Conservation (phyloP, 2,888 invertebrate genomes). For the Andrena flavipes region DNA sequence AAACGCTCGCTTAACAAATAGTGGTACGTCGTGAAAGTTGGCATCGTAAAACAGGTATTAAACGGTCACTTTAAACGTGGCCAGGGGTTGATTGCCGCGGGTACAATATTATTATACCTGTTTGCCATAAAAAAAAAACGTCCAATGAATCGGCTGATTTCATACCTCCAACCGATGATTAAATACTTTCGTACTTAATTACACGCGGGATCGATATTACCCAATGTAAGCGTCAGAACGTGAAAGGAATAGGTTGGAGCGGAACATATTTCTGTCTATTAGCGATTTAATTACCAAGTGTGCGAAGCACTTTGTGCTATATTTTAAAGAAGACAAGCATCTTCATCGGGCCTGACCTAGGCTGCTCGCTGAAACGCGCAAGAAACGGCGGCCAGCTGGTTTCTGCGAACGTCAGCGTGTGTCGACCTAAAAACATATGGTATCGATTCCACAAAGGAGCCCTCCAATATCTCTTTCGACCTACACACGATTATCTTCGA, state of each 20-base stretch:
- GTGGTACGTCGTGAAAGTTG: not conserved
- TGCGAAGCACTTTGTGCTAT: no score
- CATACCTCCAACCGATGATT: not conserved
- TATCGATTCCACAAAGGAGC: no score
- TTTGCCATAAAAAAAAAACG: not conserved
- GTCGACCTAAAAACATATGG: no score
- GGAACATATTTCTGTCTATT: no score
- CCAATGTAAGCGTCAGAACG: no score
- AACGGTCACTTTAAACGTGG: not conserved
- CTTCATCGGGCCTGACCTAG: no score
- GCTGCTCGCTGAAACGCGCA: no score
- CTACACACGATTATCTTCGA: conserved; percentile 8
- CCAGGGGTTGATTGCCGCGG: conserved; percentile 1
- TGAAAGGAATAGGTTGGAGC: no score
- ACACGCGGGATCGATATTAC: not conserved
- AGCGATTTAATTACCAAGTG: no score
- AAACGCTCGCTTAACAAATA: not conserved
- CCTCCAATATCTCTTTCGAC: conserved; percentile 4
- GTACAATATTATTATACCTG: conserved; percentile 2
- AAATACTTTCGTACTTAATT: not conserved
- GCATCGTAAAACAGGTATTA: conserved; percentile 25
- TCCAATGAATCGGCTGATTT: not conserved
- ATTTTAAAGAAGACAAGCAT: no score
- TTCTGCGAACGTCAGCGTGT: no score
- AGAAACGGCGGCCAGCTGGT: no score